Conservation (phyloP, 2,113 vertebrate species). For the Mus musculus region DNA sequence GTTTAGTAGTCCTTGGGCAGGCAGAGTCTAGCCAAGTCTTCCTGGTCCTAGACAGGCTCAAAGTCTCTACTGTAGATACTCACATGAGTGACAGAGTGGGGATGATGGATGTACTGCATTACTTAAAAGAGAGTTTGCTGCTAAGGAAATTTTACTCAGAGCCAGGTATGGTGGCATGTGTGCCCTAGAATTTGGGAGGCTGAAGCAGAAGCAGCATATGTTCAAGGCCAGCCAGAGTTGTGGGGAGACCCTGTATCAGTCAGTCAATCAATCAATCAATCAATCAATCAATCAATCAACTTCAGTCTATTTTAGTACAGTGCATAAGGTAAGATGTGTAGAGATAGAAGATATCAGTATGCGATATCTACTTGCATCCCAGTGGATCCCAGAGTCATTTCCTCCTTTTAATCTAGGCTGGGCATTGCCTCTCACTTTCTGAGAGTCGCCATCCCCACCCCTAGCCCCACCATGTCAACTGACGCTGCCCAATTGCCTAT, state of each 20-base stretch:
- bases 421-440: neutral
- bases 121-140: neutral
- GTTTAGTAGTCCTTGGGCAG: too few species aligned
- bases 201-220: neutral
- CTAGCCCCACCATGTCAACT: neutral
- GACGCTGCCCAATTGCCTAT: constrained; percentile 33
- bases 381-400: neutral
- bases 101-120: neutral
- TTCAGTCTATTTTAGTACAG: neutral
- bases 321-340: neutral
- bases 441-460: neutral
- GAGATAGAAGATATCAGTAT: neutral
- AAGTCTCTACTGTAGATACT: neutral
- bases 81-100: neutral
- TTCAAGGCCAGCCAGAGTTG: neutral
- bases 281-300: neutral
- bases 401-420: neutral
- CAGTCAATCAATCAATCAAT: neutral
- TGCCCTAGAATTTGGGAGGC: neutral
- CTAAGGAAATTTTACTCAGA: neutral
- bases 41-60: neutral
- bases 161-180: neutral
- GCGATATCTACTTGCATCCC: neutral
- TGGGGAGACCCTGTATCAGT: neutral
- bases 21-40: neutral